Evolutionary conservation across 2,113 vertebrate species (phyloP), one percentile per base, ranked within the genome.

Genomic region (Chaetura pelagica): DNA sequence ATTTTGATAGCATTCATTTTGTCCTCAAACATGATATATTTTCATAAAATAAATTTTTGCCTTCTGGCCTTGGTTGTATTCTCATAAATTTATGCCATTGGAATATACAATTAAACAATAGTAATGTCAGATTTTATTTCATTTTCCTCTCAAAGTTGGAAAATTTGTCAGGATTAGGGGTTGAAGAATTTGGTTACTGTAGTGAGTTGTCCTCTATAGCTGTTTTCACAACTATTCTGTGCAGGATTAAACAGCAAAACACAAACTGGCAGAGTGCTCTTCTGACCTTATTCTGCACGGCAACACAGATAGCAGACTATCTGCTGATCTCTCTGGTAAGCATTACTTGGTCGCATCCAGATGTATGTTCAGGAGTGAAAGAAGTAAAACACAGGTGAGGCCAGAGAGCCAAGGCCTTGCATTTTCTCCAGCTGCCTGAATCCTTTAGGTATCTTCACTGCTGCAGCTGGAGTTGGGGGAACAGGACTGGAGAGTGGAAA

Each of bases 11-110:
- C 48, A n/a, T 80, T 86, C 27, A 34, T 1, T 86, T 91, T 88
- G 52, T 72, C 55, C 84, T 83, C 0, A 0, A 86, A 63, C 7
- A 34, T 89, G 35, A 77, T 71, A 6, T 73, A 69, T 90, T 91
- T 96, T 92, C 59, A 59, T 77, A 69, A 85, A 93, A 87, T 66
- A 86, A 94, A 88, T 74, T 93, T 74, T 93, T 95, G 54, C 59
- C 46, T 83, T 15, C 61, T 80, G 75, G 52, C 57, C 72, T 83
- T 44, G 29, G n/a, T 77, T 74, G 11, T 58, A 21, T 61, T 80
- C 44, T 88, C 7, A 27, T 35, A 59, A 44, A 34, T 78, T 29
- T 82, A 61, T 66, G 15, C 32, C 61, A 9, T 76, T 91, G 24
- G 58, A 93, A 61, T 58, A 63, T 34, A 29, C 79, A 48, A 24